These are phyloP conservation scores for Caenorhabditis imperialis DNA, from an alignment of 2,888 invertebrate genomes.

Conservation along the genomic window DNA sequence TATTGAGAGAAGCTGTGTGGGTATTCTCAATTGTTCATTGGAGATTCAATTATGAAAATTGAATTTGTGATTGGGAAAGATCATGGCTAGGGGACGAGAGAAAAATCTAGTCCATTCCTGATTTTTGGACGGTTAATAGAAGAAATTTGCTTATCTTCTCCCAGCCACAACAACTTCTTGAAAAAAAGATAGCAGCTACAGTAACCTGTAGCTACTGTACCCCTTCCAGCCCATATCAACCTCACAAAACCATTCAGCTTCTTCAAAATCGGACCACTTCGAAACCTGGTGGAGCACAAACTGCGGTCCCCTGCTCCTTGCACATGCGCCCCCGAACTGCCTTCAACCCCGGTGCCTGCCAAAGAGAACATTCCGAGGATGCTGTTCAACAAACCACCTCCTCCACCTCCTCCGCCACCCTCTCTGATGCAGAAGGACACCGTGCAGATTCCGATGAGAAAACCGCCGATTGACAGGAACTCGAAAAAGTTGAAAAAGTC, in stretches of 20 bases:
- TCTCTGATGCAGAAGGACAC: constrained; percentile 28
- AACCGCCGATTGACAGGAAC: constrained; percentile 50
- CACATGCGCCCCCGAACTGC: constrained; percentile 42
- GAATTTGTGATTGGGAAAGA: too few relatives aligned
- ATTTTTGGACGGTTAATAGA: too few relatives aligned
- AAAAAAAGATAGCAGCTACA: too few relatives aligned
- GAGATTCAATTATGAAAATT: too few relatives aligned
- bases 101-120: too few relatives aligned
- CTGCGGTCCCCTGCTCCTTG: constrained; percentile 22
- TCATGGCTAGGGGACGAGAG: too few relatives aligned
- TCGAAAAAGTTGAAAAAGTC: constrained; percentile 43
- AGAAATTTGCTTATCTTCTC: too few relatives aligned
- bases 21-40: too few relatives aligned
- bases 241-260: too few relatives aligned
- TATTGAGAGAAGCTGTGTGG: constrained; percentile 62
- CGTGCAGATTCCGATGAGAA: constrained; percentile 62
- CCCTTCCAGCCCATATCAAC: too few relatives aligned
- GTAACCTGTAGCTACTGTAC: too few relatives aligned
- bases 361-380: constrained; percentile 38
- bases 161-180: too few relatives aligned
- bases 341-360: constrained; percentile 36
- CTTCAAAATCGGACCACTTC: constrained; percentile 46
- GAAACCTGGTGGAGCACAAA: constrained; percentile 41
- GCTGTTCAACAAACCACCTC: constrained; percentile 38
- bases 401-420: constrained; percentile 33